Evolutionary conservation across 2,888 invertebrate genomes (phyloP), one percentile per base, ranked within the genome.

Genomic region (Drosophila bunnanda): DNA sequence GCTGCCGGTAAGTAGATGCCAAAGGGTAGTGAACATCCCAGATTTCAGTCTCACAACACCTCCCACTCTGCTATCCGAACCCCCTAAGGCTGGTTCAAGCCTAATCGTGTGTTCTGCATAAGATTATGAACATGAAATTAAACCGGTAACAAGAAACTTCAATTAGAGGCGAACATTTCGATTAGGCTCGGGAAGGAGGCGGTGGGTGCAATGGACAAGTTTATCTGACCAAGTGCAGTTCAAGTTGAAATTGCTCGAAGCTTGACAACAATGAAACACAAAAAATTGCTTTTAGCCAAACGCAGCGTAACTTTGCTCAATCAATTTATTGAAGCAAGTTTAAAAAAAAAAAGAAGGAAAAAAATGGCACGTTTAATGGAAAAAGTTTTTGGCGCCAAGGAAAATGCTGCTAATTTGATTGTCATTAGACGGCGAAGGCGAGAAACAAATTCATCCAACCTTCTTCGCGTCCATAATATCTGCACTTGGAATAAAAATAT

Each of bases 321-420:
- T 78, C 78, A 78, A 75, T 78, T 77, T 75, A 58, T 61, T 57
- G 36, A 66, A 28, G 52, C 53, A 69, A 71, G 57, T 59, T 32
- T 30, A 15, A 30, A 38, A 52, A 38, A 46, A n/a, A 38, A 64
- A 59, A 46, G 43, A 52, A 25, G 28, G 55, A 56, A 48, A 52
- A 62, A 73, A 70, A 79, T 72, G 64, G 55, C 68, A 52, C 72
- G 74, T 75, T 89, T 89, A 86, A 86, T 89, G 89, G 86, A 76
- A 86, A 86, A 86, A 86, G 75, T 86, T 86, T 80, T 67, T 59
- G 61, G 69, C 75, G 88, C 75, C 77, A 62, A 61, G 69, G 72
- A 77, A 74, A 76, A 60, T 54, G 57, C 39, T 69, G 81, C 87
- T 86, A 89, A 86, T 89, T 86, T 78, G 79, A 88, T 88, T 86